Conservation (phyloP, 2,888 invertebrate genomes). For the Chrysina gloriosa region DNA sequence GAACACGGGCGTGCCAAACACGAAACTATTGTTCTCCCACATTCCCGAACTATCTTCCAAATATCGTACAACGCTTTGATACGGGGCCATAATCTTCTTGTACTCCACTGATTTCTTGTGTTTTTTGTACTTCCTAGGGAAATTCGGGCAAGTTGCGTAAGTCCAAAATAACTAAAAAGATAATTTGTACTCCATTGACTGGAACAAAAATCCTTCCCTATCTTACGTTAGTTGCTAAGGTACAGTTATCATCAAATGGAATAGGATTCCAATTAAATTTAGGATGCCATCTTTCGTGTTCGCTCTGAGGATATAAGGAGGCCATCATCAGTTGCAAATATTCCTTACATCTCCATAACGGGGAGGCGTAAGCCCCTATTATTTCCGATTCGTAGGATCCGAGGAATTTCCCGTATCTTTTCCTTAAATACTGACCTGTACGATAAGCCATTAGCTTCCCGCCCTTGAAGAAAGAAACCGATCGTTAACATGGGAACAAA, state of each 20-base stretch:
- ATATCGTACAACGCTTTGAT: background rate
- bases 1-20: background rate
- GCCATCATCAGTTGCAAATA: constrained; percentile 39
- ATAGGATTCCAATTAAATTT: constrained; percentile 41
- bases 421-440: constrained; percentile 34
- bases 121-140: background rate
- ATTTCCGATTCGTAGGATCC: constrained; percentile 27
- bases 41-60: constrained; percentile 25
- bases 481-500: too few relatives aligned
- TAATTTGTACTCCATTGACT: background rate
- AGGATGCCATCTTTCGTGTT: constrained; percentile 20
- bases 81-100: background rate
- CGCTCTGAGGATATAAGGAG: constrained; percentile 35
- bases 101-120: background rate
- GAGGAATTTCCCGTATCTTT: constrained; percentile 39
- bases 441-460: constrained; percentile 41
- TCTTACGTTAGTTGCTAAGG: background rate
- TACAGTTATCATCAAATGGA: constrained; percentile 23
- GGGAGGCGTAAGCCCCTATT: constrained; percentile 34
- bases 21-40: background rate
- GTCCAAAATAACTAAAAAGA: constrained; percentile 26
- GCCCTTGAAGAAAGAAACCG: constrained; percentile 6
- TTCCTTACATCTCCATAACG: constrained; percentile 27
- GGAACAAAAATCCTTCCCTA: background rate
- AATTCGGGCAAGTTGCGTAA: constrained; percentile 18